These are phyloP conservation scores for Cantharis rufa DNA, from an alignment of 2,888 invertebrate species.

Conservation along the genomic window DNA sequence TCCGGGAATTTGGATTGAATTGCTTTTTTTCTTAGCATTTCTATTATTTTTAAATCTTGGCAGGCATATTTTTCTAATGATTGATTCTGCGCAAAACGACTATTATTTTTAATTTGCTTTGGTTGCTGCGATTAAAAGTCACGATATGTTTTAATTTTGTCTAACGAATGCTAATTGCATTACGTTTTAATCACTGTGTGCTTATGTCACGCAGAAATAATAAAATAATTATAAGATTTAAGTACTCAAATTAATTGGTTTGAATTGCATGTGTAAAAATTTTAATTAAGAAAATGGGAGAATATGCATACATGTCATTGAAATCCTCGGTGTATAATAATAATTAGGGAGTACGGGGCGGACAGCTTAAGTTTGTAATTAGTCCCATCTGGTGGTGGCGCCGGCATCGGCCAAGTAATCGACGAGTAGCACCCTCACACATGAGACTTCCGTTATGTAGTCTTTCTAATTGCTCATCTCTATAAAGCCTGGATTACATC, in stretches of 20 bases:
- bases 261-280: background rate
- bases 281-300: conserved; percentile 30
- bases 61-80: conserved; percentile 20
- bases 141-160: background rate
- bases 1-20: conserved; percentile 40
- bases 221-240: background rate
- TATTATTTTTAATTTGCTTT: background rate
- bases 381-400: conserved; percentile 57
- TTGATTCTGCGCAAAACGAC: background rate
- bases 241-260: background rate
- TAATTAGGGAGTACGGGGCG: conserved; percentile 30
- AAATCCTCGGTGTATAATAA: conserved; percentile 30
- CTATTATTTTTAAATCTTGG: conserved; percentile 24
- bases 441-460: conserved; percentile 54
- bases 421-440: conserved; percentile 56
- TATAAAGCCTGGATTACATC: conserved; percentile 52
- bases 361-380: conserved; percentile 56
- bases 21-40: conserved; percentile 35
- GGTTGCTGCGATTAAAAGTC: background rate
- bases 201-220: background rate
- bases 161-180: background rate
- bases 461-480: conserved; percentile 54
- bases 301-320: conserved; percentile 28
- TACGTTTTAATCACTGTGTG: background rate
- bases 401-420: conserved; percentile 54